Evolutionary conservation across 2,888 invertebrate genomes (phyloP), one percentile per base, ranked within the genome.

Genomic region (Silvanus unidentatus): DNA sequence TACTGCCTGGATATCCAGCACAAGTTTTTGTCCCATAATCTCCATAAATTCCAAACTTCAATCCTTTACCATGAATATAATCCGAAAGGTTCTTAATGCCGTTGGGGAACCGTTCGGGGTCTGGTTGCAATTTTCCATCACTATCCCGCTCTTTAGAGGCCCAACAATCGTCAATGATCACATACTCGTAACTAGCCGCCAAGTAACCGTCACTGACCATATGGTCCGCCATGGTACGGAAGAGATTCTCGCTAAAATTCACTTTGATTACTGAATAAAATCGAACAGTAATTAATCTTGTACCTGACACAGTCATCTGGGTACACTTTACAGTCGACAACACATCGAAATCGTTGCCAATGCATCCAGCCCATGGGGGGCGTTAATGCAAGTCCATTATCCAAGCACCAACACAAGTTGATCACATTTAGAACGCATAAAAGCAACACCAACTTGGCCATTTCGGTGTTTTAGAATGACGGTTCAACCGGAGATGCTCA

Each of bases 11-110:
- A 65, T 84, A 89, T 0, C 87, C 86, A 1, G 77, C 85, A 62
- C 89, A 91, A 0, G 91, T 91, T 46, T 74, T 68, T 16, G 77
- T 82, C 0, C 90, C 90, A 62, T 84, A 87, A 68, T 90, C 88
- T 56, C 84, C 84, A 65, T 91, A 91, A 57, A 90, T 81, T 5
- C 88, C 90, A 64, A 90, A 84, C 66, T 87, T 85, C 12, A 91
- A 68, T 0, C 88, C 88, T 60, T 76, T 78, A 6, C 71, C 68
- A 60, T 90, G 89, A 41, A 88, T 74, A 22, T 81, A 80, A 59
- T 79, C 76, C 11, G 78, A 71, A 9, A 82, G 65, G 40, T 71
- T 72, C 59, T 75, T 76, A 35, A 83, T 81, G 8, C 82, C 82
- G 55, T 67, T 73, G 1, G 82, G 81, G 64, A 82, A 83, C 48